Conservation (phyloP, 2,113 vertebrate species). For the Laticauda laticaudata region DNA sequence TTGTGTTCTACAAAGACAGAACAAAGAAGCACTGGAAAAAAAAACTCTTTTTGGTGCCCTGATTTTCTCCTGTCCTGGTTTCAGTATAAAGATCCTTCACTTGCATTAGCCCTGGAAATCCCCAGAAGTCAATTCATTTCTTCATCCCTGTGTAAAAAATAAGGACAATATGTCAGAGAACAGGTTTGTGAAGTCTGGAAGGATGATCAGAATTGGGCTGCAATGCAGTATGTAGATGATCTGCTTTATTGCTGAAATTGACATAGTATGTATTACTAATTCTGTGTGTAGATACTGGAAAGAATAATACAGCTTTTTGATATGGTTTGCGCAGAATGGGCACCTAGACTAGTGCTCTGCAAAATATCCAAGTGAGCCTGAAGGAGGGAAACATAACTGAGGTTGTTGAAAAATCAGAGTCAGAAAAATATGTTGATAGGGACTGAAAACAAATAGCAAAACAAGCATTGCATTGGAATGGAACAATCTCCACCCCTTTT, state of each 20-base stretch:
- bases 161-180: background rate
- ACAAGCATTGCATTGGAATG: background rate
- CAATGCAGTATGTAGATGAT: background rate
- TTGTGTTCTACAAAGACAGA: background rate
- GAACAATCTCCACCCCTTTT: background rate
- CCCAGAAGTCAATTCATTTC: background rate
- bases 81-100: background rate
- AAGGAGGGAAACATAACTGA: background rate
- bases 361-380: background rate
- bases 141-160: background rate
- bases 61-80: background rate
- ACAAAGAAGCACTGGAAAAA: background rate
- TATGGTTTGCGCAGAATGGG: background rate
- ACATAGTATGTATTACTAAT: background rate
- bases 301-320: background rate
- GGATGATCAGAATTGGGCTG: background rate
- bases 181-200: background rate
- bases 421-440: background rate
- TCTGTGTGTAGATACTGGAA: background rate
- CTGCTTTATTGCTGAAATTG: background rate
- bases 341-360: background rate
- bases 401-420: background rate
- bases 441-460: background rate
- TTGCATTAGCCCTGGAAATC: background rate
- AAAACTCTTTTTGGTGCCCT: background rate